Base-by-base conservation (phyloP, 2,888 invertebrate species). In the Ptychoptera contaminata region DNA sequence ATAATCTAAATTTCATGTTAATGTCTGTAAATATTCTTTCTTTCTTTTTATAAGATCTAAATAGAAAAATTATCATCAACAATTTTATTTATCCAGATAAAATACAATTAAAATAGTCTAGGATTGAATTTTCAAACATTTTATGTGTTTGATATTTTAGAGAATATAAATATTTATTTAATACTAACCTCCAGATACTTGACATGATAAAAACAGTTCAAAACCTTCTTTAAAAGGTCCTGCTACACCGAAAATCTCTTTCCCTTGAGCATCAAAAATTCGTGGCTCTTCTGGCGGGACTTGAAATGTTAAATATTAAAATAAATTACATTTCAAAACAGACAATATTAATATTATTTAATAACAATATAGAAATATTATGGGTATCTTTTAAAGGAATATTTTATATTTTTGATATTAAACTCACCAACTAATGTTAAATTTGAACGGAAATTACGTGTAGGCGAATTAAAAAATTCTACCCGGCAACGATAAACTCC, bases 181-280 rank as follows among this genome's bases (percentile, higher is more conserved):
- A 23, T 47, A 58, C 70, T 74, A 70, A 90, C 90, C 91, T 67
- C 88, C 88, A 54, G 75, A 73, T 47, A 87, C 88, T 67, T 85
- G 82, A 65, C 91, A 91, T 49, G 82, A 82, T 46, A 91, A 71
- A 53, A 82, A 77, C 46, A 91, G 71, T 58, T 82, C 82, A 58
- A 83, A 82, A 44, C 86, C 88, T 67, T 91, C 88, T 54, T 85
- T 73, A 61, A 87, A 90, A 11, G 88, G 88, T 43, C 90, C 88
- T 16, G 85, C 84, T 46, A 76, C 69, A 43, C 79, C 77, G 47
- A 77, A 72, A 54, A 90, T 79, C 67, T 86, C 85, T 53, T 77
- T 74, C 45, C 87, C 87, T 61, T 83, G 79, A 45, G 79, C 79
- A 64, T 87, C 84, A 61, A 85, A 84, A 66, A 90, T 83, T 57